Evolutionary conservation across 1,140 invertebrate genomes (phyloP), one percentile per base, ranked within the genome.

Genomic region (Limonius californicus): DNA sequence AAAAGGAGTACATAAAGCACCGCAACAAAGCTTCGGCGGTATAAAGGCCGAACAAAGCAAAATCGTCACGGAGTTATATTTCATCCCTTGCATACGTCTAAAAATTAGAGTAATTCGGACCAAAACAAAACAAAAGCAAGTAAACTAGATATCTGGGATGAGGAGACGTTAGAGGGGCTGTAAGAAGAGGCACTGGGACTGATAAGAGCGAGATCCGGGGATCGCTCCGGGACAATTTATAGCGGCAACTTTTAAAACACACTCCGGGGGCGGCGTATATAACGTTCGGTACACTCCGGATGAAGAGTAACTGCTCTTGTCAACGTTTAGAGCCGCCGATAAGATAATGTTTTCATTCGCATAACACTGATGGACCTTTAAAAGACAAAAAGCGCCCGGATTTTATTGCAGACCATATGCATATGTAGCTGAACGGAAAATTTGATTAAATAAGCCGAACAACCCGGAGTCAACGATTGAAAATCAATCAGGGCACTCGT

Each of bases 221-320:
- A 76, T 74, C 74, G 74, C 74, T 75, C 59, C 68, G 72, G 74
- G 73, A 74, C 73, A 76, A 76, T 76, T 76, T 76, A 76, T 76
- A 66, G 74, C 72, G 68, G 73, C 71, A 76, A 76, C 73, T 76
- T 76, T 76, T 76, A 76, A 76, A 76, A 76, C 74, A 75, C 73
- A 74, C 72, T 73, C 72, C 65, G 62, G 72, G 68, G 73, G 68
- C 69, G 64, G 67, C 69, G 72, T 73, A 70, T 72, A 74, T 75
- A 68, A 71, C 68, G 69, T 73, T 73, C 71, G 72, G 73, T 72
- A 72, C 72, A 75, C 65, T 73, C 70, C 45, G 45, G 45, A 50
- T 50, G 45, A 50, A 50, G 45, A 50, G 45, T 50, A 50, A 50
- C 45, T 50, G 45, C 45, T 50, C 45, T 50, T 50, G 45, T 50